Base-by-base conservation (phyloP, 2,113 vertebrate genomes). In the Elaphurus davidianus region DNA sequence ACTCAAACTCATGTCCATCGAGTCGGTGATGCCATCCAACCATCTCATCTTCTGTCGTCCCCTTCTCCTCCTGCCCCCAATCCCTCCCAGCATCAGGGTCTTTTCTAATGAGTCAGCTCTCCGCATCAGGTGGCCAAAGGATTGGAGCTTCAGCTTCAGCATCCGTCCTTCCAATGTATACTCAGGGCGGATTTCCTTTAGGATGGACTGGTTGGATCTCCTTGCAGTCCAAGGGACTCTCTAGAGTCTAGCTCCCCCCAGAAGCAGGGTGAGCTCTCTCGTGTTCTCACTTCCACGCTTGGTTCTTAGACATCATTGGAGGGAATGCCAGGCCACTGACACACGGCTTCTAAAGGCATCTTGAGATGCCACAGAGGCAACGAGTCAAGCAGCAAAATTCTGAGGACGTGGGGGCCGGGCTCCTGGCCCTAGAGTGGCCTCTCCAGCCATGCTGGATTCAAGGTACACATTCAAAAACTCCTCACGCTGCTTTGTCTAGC, bases 1-100 rank as follows among this genome's bases (percentile, higher is more conserved):
- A 16, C 62, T n/a, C 62, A n/a, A 17, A 64, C 30, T n/a, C 30
- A 17, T 3, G 3, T n/a, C 7, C 0, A 64, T 17, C 0, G 3
- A 64, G 30, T 64, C 3, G 1, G 3, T 64, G 62, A n/a, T 64
- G 62, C 62, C 30, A 64, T n/a, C 62, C 62, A 64, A 17, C 62
- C 62, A 9, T 64, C 62, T 64, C 62, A 64, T 9, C 33, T 11
- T 64, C 15, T 64, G 30, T 4, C 3, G 3, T 64, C 30, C 0
- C 62, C 62, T 64, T n/a, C 30, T 64, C 30, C 62, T 64, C 62
- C 62, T 33, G 17, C 15, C 62, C 33, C 33, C 62, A 19, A 9
- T 19, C 33, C 33, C 17, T 64, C 62, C 62, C 16, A 64, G 62
- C 62, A 64, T n/a, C 16, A n/a, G 3, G 16, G 62, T n/a, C 33